Evolutionary conservation across 2,888 invertebrate genomes (phyloP), one percentile per base, ranked within the genome.

Genomic region (Spatulosminthurus flaviceps): DNA sequence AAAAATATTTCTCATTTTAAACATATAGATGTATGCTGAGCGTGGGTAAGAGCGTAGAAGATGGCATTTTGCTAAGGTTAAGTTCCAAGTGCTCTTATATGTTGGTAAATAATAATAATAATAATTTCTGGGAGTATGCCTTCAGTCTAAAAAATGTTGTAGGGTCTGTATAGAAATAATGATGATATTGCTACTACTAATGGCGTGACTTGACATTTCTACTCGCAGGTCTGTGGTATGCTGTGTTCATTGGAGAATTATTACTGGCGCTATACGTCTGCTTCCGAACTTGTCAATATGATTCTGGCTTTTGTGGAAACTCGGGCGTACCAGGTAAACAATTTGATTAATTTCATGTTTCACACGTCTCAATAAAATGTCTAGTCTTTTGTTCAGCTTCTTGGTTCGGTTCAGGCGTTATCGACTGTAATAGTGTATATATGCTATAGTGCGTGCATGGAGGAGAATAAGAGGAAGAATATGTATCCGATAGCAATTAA

Each of bases 211-310:
- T 64, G 22, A 75, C 64, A 34, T 29, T 75, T 51, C 16, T 19
- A 51, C 51, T 51, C 51, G 16, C 88, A 93, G 93, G 92, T 93
- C n/a, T 96, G 96, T 88, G 92, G 93, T 84, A 96, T 96, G 96
- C 90, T 96, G 79, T 94, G 94, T 88, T 94, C 95, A 66, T 89
- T 96, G 87, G 96, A 96, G 88, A 96, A 96, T 88, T 96, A 96
- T 88, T 96, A 95, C 88, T 96, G 96, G 96, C 92, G 96, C 82
- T 96, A 96, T 88, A 95, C 95, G 43, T 96, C 96, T 79, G 96
- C 96, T 70, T 94, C 95, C 29, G 96, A 96, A 88, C 89, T 96
- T 86, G 95, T 96, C 83, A 96, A 96, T 89, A 96, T 96, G 95
- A 96, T 96, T 86, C 89, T 96, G 81, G 93, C 94, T 26, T 96